Conservation (phyloP, 2,113 vertebrate genomes). For the Gallinago paraguaiae region DNA sequence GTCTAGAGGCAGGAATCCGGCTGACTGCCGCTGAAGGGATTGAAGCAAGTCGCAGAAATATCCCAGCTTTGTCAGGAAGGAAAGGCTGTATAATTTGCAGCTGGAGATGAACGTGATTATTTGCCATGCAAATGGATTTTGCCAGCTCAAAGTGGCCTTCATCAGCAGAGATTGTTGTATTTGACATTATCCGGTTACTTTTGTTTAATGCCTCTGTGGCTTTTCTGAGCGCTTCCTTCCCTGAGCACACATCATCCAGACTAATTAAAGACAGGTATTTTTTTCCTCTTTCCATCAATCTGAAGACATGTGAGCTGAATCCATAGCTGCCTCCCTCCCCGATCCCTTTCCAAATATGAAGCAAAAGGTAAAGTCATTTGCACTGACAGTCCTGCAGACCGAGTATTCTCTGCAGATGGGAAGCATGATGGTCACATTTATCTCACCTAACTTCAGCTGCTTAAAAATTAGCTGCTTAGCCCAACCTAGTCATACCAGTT, state of each 20-base stretch:
- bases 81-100: slow-evolving; percentile 62
- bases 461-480: background rate
- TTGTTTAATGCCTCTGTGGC: slow-evolving; percentile 25
- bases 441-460: background rate
- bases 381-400: background rate
- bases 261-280: slow-evolving; percentile 59
- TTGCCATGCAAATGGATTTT: slow-evolving; percentile 47
- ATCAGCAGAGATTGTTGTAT: slow-evolving; percentile 63
- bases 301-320: slow-evolving; percentile 32
- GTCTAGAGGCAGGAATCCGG: background rate
- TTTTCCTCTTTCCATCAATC: slow-evolving; percentile 39
- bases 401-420: background rate
- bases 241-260: slow-evolving; percentile 36
- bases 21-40: slow-evolving; percentile 38
- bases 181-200: slow-evolving; percentile 60
- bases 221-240: slow-evolving; percentile 38
- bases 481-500: background rate
- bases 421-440: background rate
- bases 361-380: background rate
- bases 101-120: slow-evolving; percentile 63
- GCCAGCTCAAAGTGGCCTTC: slow-evolving; percentile 62
- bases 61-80: slow-evolving; percentile 44
- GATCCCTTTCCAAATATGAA: slow-evolving; percentile 12
- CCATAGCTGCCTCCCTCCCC: background rate
- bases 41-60: slow-evolving; percentile 57